These are phyloP conservation scores for Stratiolaelaps scimitus DNA, from an alignment of 1,140 invertebrate genomes.

Conservation along the genomic window DNA sequence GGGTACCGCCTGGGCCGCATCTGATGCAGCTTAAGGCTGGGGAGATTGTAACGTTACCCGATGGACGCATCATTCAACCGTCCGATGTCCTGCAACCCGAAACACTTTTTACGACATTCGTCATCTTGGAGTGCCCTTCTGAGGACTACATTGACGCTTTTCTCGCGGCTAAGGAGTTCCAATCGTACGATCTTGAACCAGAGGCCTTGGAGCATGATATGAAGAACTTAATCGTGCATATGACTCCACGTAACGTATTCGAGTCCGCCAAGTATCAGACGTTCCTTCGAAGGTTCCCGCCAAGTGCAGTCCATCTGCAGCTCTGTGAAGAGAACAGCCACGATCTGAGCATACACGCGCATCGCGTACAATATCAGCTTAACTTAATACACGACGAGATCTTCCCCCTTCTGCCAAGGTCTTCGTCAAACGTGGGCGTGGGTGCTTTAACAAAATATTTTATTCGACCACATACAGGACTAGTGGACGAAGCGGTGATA, in stretches of 20 bases:
- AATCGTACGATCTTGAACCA: slow-evolving; percentile 45
- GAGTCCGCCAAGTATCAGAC: slow-evolving; percentile 52
- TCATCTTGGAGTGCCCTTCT: slow-evolving; percentile 68
- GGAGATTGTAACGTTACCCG: slow-evolving; percentile 54
- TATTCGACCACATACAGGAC: too few relatives aligned
- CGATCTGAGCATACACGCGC: slow-evolving; percentile 35
- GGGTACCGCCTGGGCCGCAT: slow-evolving; percentile 66
- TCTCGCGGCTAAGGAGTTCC: slow-evolving; percentile 46
- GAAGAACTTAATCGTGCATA: slow-evolving; percentile 63
- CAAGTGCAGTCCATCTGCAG: slow-evolving; percentile 37
- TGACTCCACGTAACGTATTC: slow-evolving; percentile 58
- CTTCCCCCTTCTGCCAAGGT: slow-evolving; percentile 37
- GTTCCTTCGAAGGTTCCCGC: slow-evolving; percentile 52
- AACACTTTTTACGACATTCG: slow-evolving; percentile 50
- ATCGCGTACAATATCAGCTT: slow-evolving; percentile 37
- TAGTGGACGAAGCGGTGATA: too few relatives aligned
- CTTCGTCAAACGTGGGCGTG: too few relatives aligned
- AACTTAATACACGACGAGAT: slow-evolving; percentile 38
- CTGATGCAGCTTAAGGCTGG: slow-evolving; percentile 69
- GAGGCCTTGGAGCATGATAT: slow-evolving; percentile 44
- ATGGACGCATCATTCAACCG: slow-evolving; percentile 55
- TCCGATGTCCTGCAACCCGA: slow-evolving; percentile 60
- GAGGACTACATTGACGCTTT: slow-evolving; percentile 54
- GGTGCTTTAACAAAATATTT: too few relatives aligned
- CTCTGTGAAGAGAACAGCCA: slow-evolving; percentile 37